Evolutionary conservation across 2,113 vertebrate genomes (phyloP), one percentile per base, ranked within the genome.

Genomic region (Crypturellus undulatus): DNA sequence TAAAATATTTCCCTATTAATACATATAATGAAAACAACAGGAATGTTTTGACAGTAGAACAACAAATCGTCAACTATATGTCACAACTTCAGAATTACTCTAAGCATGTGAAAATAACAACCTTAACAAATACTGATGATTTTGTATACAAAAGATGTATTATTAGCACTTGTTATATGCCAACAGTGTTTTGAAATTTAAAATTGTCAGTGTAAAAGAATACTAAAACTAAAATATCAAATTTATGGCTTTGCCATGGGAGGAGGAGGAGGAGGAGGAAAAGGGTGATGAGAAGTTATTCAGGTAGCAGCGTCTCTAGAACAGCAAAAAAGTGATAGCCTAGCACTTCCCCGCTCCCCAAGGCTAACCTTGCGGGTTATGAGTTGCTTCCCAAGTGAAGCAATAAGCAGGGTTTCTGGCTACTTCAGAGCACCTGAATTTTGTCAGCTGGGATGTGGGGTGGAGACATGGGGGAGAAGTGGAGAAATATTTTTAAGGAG

Each of bases 261-360:
- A 90, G 19, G 32, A 77, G 77, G 28, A 77, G 22, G 30, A 90
- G 19, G 32, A 77, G 77, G 28, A 77, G 43, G 10, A 28, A 73
- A 87, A 88, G 54, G 40, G 9, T n/a, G 19, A n/a, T 6, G 34
- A 78, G 51, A 73, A 79, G 26, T 28, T 62, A 2, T 73, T 85
- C 45, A 67, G 14, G 73, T 45, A 75, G 30, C 10, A 87, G 5
- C 5, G 11, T 58, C 72, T 92, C 73, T n/a, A 42, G 58, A 75
- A 56, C 9, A 75, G 43, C n/a, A 47, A 38, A n/a, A 42, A 28
- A 60, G 25, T 28, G 20, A n/a, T 1, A 78, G 9, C 8, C 22
- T 73, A 47, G 12, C 49, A 40, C 25, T 32, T 67, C 24, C 9
- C 7, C 0, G 0, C 7, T 70, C 40, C 56, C 52, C 12, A 77